phyloP scores from a whole-genome alignment of 2,113 vertebrate species.

The Aegithalos caudatus region DNA sequence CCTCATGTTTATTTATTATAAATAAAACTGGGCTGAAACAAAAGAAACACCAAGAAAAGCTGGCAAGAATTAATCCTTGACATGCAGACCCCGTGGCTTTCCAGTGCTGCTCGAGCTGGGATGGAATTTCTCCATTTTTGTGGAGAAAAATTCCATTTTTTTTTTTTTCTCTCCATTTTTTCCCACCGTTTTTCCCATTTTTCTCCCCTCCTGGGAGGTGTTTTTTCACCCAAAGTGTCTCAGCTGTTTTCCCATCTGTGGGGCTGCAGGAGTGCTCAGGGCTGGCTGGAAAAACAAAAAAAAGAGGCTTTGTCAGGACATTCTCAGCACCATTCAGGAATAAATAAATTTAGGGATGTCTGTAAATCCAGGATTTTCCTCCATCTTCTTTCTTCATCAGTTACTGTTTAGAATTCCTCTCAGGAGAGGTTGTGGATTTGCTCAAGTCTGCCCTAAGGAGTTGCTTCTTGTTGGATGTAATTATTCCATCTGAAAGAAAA shows the following conservation, averaged over 20 bases:
- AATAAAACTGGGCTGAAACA: neutral
- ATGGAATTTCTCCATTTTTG: neutral
- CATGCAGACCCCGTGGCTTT: fast-evolving
- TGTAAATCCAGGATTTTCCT: neutral
- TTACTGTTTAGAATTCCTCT: constrained; percentile 1
- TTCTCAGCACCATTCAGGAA: neutral
- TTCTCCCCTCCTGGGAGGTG: neutral
- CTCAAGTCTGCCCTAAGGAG: constrained; percentile 28
- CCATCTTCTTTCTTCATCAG: neutral
- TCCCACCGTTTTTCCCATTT: neutral
- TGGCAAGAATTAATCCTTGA: neutral
- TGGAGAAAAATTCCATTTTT: neutral
- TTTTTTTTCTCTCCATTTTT: neutral
- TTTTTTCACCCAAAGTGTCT: neutral
- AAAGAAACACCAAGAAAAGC: neutral
- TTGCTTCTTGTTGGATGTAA: neutral
- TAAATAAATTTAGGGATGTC: neutral
- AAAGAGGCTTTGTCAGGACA: neutral
- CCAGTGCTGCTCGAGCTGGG: neutral
- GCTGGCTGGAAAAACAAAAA: neutral
- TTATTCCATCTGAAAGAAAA: neutral
- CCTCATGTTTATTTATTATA: fast-evolving
- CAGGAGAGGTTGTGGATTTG: constrained; percentile 7
- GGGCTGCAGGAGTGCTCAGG: neutral
- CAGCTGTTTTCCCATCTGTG: neutral